These are phyloP conservation scores for Drosophila ezoana DNA, from an alignment of 2,888 invertebrate species.

Conservation along the genomic window DNA sequence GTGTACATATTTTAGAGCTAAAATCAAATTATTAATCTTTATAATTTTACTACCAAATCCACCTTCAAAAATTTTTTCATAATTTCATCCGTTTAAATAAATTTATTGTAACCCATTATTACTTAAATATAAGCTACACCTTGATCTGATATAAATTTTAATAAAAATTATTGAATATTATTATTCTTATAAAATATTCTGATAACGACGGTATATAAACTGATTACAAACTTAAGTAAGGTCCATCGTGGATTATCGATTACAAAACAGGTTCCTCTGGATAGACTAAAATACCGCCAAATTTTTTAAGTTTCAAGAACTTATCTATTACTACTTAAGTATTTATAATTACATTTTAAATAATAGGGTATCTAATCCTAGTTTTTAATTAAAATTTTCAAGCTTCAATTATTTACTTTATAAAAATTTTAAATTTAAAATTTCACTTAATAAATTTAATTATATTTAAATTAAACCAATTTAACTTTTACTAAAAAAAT, in stretches of 20 bases:
- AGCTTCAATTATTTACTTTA: constrained; percentile 86
- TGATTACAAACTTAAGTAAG: constrained; percentile 56
- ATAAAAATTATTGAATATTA: constrained; percentile 33
- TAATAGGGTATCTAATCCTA: constrained; percentile 89
- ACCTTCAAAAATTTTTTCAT: constrained; percentile 86
- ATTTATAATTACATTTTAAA: constrained; percentile 83
- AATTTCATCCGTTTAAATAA: constrained; percentile 84
- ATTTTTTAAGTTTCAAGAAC: constrained; percentile 89
- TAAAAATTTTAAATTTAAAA: too few species aligned
- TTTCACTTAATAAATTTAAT: too few species aligned
- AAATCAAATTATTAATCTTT: constrained; percentile 87
- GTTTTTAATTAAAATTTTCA: constrained; percentile 55
- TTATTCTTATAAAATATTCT: constrained; percentile 4
- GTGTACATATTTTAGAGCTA: constrained; percentile 86
- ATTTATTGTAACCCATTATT: constrained; percentile 89
- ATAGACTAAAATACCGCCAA: constrained; percentile 90
- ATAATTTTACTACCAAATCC: constrained; percentile 89
- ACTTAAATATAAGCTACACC: constrained; percentile 89
- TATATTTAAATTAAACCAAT: constrained; percentile 81
- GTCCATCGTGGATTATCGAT: constrained; percentile 2
- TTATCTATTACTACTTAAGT: constrained; percentile 87
- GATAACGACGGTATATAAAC: constrained; percentile 13
- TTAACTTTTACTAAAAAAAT: too few species aligned
- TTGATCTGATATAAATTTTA: constrained; percentile 86
- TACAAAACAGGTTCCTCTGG: constrained; percentile 86